Evolutionary conservation across 2,888 invertebrate genomes (phyloP).

Genomic region (Hedya salicella): DNA sequence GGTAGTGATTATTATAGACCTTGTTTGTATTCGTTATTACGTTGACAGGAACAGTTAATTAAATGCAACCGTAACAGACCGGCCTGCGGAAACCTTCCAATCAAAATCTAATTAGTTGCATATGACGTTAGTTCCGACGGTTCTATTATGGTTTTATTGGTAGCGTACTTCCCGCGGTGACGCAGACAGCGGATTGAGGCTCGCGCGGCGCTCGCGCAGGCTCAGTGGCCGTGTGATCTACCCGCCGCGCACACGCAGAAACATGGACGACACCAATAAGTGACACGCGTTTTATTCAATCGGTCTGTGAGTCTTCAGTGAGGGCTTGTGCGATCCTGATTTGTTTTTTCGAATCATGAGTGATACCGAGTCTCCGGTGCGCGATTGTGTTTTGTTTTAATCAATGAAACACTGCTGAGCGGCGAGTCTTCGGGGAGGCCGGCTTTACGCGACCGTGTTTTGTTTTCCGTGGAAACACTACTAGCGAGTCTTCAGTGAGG

Average conservation of each 20-base stretch:
- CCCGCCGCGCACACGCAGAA: slow-evolving; percentile 79
- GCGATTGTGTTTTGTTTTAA: neutral
- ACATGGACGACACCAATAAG: slow-evolving; percentile 30
- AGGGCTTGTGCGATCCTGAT: neutral
- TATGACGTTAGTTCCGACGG: slow-evolving; percentile 67
- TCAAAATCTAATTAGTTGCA: slow-evolving; percentile 61
- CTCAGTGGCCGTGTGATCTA: slow-evolving; percentile 83
- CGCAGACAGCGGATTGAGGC: slow-evolving; percentile 78
- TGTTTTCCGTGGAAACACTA: neutral
- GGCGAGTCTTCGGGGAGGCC: neutral
- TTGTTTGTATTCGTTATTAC: neutral
- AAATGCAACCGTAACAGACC: slow-evolving; percentile 11
- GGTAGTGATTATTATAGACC: too few species aligned
- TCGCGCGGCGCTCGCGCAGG: slow-evolving; percentile 70
- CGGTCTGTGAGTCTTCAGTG: neutral
- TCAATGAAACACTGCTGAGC: neutral
- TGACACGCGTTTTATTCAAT: neutral
- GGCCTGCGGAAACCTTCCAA: slow-evolving; percentile 56
- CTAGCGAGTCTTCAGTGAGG: slow-evolving; percentile 8
- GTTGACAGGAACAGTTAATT: neutral
- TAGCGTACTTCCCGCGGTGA: slow-evolving; percentile 81
- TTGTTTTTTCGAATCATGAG: slow-evolving; percentile 4
- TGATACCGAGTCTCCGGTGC: neutral
- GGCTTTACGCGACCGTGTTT: neutral
- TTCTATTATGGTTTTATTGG: slow-evolving; percentile 66